Conservation (phyloP, 1,140 invertebrate genomes). For the Lepidurus packardi region DNA sequence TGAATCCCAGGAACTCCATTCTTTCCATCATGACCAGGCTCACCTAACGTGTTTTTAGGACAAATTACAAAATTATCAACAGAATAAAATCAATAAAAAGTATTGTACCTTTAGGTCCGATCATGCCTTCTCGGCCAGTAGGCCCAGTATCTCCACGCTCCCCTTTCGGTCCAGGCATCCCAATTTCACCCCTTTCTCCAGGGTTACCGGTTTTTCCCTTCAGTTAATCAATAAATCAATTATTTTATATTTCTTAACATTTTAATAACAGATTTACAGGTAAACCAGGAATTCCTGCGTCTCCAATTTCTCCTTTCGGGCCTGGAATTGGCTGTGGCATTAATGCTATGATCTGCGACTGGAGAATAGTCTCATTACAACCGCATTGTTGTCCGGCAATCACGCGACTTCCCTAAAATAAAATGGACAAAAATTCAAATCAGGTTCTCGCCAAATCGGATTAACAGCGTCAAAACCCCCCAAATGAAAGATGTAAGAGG, state of each 20-base stretch:
- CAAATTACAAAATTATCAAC: background rate
- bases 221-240: background rate
- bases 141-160: conserved; percentile 38
- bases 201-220: conserved; percentile 36
- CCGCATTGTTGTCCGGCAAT: conserved; percentile 28
- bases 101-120: conserved; percentile 36
- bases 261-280: background rate
- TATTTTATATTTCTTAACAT: background rate
- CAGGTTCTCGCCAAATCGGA: background rate
- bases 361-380: conserved; percentile 34
- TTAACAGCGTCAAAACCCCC: background rate
- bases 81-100: background rate
- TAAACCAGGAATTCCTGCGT: conserved; percentile 30
- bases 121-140: conserved; percentile 33
- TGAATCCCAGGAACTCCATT: conserved; percentile 33
- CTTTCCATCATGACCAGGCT: conserved; percentile 34
- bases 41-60: background rate
- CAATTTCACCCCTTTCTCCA: conserved; percentile 34
- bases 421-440: background rate
- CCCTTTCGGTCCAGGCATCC: conserved; percentile 31
- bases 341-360: conserved; percentile 23
- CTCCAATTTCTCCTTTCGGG: conserved; percentile 28
- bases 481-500: background rate
- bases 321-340: conserved; percentile 31
- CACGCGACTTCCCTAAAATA: conserved; percentile 28